These are phyloP conservation scores for Carapus acus DNA, from an alignment of 2,797 vertebrate species.

Conservation along the genomic window DNA sequence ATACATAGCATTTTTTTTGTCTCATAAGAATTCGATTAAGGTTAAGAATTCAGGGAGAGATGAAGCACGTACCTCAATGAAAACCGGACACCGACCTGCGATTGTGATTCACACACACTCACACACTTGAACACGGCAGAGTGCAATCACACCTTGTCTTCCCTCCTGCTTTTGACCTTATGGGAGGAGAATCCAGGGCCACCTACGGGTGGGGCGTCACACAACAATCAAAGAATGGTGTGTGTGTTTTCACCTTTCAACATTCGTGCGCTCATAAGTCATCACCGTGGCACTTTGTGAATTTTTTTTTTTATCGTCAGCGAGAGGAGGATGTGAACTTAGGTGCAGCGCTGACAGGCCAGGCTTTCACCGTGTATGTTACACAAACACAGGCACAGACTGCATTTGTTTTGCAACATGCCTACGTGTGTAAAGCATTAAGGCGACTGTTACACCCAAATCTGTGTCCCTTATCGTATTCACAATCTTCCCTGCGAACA, in stretches of 20 bases:
- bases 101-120: constrained; percentile 11
- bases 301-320: constrained; percentile 6
- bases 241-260: constrained; percentile 6
- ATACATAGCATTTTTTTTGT: too few relatives aligned
- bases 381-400: constrained; percentile 25
- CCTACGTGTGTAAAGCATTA: neutral
- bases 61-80: constrained; percentile 42
- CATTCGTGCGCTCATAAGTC: constrained; percentile 17
- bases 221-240: constrained; percentile 39
- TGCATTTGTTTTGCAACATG: neutral
- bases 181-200: constrained; percentile 57
- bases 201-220: constrained; percentile 63
- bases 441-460: neutral
- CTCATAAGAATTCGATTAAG: neutral
- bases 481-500: neutral
- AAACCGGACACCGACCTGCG: neutral
- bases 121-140: constrained; percentile 21
- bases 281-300: neutral
- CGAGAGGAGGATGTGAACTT: constrained; percentile 10
- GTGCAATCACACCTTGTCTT: constrained; percentile 41
- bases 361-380: constrained; percentile 42
- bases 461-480: neutral
- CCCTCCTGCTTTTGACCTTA: constrained; percentile 58
- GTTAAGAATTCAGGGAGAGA: neutral
- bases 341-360: constrained; percentile 47